Conservation (phyloP, 2,888 invertebrate genomes). For the Cylloceria caligata region DNA sequence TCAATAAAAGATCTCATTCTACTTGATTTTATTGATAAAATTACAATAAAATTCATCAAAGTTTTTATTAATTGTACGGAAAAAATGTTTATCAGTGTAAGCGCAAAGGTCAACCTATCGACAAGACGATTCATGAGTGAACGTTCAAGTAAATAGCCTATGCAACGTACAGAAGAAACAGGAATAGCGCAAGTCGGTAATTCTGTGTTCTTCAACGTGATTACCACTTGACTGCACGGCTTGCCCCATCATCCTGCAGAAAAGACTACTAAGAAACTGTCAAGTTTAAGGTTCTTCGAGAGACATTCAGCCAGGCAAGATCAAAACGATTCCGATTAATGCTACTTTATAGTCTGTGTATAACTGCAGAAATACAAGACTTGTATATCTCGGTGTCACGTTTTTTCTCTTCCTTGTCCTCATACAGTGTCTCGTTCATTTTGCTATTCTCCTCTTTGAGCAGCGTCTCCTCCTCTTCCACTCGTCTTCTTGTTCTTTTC, state of each 20-base stretch:
- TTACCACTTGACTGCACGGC: not conserved
- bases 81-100: too few relatives aligned
- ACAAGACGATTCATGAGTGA: too few relatives aligned
- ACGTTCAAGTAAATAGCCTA: too few relatives aligned
- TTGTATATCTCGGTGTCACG: slow-evolving; percentile 20
- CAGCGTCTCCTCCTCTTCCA: not conserved
- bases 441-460: slow-evolving; percentile 25
- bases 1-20: too few relatives aligned
- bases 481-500: slow-evolving; percentile 7
- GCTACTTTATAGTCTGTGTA: slow-evolving; percentile 36
- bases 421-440: slow-evolving; percentile 45
- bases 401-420: slow-evolving; percentile 29
- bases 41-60: too few relatives aligned
- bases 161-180: too few relatives aligned
- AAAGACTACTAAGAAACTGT: slow-evolving; percentile 4
- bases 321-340: slow-evolving; percentile 41
- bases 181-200: too few relatives aligned
- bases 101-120: too few relatives aligned
- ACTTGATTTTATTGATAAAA: too few relatives aligned
- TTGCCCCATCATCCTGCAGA: not conserved
- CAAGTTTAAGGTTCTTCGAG: slow-evolving; percentile 6
- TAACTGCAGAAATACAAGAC: slow-evolving; percentile 19
- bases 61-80: too few relatives aligned
- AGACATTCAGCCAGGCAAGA: slow-evolving; percentile 6
- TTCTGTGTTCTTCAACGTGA: not conserved